Evolutionary conservation across 1,140 invertebrate species (phyloP).

Genomic region (Centruroides sculpturatus): DNA sequence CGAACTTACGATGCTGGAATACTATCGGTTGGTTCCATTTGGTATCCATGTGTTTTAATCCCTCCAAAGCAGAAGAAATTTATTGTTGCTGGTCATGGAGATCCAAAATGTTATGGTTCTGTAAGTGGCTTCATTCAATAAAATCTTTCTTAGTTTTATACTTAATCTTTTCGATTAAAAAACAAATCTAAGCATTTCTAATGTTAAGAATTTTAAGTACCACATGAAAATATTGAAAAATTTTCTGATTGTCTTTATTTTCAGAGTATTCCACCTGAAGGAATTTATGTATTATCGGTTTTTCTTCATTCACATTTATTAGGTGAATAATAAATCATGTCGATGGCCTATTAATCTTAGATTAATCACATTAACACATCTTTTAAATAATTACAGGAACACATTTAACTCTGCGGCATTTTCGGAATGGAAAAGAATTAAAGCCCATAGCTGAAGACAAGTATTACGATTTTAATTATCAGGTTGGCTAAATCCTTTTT

Average conservation of each 20-base stretch:
- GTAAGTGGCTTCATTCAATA: not conserved
- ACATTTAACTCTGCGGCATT: slow-evolving; percentile 57
- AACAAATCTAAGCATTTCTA: too few species aligned
- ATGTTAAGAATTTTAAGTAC: too few species aligned
- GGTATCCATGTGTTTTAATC: slow-evolving; percentile 60
- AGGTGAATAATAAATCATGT: not conserved
- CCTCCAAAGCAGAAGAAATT: slow-evolving; percentile 56
- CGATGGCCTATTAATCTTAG: too few species aligned
- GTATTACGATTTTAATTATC: slow-evolving; percentile 66
- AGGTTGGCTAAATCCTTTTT: slow-evolving; percentile 23
- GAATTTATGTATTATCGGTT: slow-evolving; percentile 48
- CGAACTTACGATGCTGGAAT: slow-evolving; percentile 60
- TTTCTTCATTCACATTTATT: slow-evolving; percentile 4
- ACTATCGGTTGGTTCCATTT: slow-evolving; percentile 60
- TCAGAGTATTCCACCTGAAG: slow-evolving; percentile 54
- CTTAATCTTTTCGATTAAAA: too few species aligned
- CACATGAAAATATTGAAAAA: too few species aligned
- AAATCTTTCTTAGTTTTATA: too few species aligned
- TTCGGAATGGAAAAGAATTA: slow-evolving; percentile 57
- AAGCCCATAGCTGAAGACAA: slow-evolving; percentile 49
- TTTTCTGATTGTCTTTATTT: slow-evolving; percentile 1
- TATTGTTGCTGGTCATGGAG: slow-evolving; percentile 62
- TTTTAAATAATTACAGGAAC: slow-evolving; percentile 35
- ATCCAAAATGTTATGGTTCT: slow-evolving; percentile 51
- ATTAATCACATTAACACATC: too few species aligned